Evolutionary conservation across 1,140 invertebrate species (phyloP), one percentile per base, ranked within the genome.

Genomic region (Bombus superbus): DNA sequence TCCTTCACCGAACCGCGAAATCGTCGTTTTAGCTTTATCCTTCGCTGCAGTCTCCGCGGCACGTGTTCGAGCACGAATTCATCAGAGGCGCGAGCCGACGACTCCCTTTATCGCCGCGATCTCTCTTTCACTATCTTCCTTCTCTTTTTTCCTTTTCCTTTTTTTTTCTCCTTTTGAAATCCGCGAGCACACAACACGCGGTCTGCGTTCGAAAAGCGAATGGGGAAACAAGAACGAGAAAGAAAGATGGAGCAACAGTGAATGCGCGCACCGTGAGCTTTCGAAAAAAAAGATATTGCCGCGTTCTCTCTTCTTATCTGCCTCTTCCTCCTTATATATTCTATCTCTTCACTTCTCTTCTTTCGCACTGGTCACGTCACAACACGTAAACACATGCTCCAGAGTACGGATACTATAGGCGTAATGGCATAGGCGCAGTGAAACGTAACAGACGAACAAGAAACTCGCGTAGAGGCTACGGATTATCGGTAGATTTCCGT

Each of bases 1-100:
- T 87, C 88, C 90, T 85, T 81, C 83, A 85, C 83, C 69, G 77
- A 68, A 79, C 64, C 77, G 77, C 83, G 59, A 77, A 53, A n/a
- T 22, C 69, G 75, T 83, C 86, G 85, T 81, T 81, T 72, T 80
- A 69, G 64, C 73, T 88, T 81, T 75, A 62, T 57, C 53, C 40
- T 22, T 68, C 11, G 71, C 40, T 74, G 11, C 64, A 44, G 74
- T 78, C 35, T n/a, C 42, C 74, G 66, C 47, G 76, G 53, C 74
- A 86, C 83, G 47, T 59, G 77, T 76, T 40, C 47, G 57, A 38
- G 25, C 83, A 72, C 76, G 38, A 79, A 59, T 25, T 72, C 44
- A 53, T 25, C 11, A 44, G 44, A 75, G 44, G 15, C n/a, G 13
- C 69, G 8, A 32, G 64, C 47, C 40, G 22, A n/a, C 18, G 72